Evolutionary conservation across 1,140 invertebrate genomes (phyloP).

Genomic region (Solenopsis fugax): DNA sequence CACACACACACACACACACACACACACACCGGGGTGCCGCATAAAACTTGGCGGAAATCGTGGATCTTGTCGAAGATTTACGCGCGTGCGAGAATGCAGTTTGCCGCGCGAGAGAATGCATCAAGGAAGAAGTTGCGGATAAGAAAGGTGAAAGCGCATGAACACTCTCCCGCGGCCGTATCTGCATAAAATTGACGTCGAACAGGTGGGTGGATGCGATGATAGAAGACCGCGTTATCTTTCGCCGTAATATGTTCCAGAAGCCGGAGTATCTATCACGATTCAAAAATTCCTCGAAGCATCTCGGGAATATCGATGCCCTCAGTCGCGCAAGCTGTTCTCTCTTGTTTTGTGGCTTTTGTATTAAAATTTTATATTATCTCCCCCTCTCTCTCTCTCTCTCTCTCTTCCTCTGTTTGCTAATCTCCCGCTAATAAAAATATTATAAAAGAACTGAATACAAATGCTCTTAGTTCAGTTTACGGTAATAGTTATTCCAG

Average conservation of each 20-base stretch:
- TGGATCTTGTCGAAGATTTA: conserved; percentile 37
- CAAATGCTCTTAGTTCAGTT: neutral
- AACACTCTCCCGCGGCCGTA: conserved; percentile 22
- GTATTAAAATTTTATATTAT: conserved; percentile 9
- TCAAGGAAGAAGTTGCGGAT: conserved; percentile 21
- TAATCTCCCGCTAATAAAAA: neutral
- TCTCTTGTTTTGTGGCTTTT: conserved; percentile 10
- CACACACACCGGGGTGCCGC: neutral
- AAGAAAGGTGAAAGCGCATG: conserved; percentile 30
- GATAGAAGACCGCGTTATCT: conserved; percentile 60
- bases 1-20: neutral
- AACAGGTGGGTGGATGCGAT: conserved; percentile 59
- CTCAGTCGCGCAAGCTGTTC: conserved; percentile 13
- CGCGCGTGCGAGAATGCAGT: neutral
- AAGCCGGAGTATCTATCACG: conserved; percentile 38
- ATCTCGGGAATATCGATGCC: conserved; percentile 40
- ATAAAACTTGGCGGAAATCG: neutral
- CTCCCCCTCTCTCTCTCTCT: too few species aligned
- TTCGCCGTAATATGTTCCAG: conserved; percentile 46
- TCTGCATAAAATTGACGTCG: conserved; percentile 61
- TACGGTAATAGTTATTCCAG: neutral
- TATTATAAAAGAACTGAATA: neutral
- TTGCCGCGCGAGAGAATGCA: conserved; percentile 10
- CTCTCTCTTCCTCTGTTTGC: neutral
- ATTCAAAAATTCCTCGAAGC: conserved; percentile 54